A percentile compares a stretch with the other conserved stretches of the same genome.
Conservation (phyloP, 2,797 vertebrate species). For the Hippoglossus hippoglossus region DNA sequence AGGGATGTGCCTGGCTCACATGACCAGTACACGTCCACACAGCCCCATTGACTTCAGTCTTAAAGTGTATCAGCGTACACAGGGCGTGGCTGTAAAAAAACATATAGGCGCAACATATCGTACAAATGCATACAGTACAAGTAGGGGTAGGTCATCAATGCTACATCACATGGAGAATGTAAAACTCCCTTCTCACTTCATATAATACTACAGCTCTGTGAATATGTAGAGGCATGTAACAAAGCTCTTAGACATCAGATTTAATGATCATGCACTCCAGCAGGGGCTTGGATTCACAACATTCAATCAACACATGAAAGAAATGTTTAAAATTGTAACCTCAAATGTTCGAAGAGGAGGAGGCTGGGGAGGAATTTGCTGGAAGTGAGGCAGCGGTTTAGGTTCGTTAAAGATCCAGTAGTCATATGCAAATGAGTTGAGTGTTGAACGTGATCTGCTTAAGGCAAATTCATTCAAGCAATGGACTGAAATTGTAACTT, state of each 20-base stretch:
- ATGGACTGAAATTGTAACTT: background rate
- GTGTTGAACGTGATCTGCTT: no score
- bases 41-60: conserved; percentile 8
- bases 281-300: no score
- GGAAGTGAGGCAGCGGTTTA: no score
- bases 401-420: no score
- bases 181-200: background rate
- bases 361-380: no score
- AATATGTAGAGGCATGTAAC: background rate
- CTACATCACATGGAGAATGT: conserved; percentile 30
- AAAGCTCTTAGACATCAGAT: background rate
- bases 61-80: background rate
- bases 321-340: no score
- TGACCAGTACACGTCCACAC: background rate
- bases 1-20: background rate
- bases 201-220: background rate
- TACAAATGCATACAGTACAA: conserved; percentile 23
- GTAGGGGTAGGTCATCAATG: conserved; percentile 40
- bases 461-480: background rate
- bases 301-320: no score
- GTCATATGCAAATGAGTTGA: no score
- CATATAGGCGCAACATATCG: background rate
- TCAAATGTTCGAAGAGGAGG: no score
- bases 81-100: conserved; percentile 34
- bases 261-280: no score